Conservation (phyloP, 2,888 invertebrate genomes). For the Erynnis tages region DNA sequence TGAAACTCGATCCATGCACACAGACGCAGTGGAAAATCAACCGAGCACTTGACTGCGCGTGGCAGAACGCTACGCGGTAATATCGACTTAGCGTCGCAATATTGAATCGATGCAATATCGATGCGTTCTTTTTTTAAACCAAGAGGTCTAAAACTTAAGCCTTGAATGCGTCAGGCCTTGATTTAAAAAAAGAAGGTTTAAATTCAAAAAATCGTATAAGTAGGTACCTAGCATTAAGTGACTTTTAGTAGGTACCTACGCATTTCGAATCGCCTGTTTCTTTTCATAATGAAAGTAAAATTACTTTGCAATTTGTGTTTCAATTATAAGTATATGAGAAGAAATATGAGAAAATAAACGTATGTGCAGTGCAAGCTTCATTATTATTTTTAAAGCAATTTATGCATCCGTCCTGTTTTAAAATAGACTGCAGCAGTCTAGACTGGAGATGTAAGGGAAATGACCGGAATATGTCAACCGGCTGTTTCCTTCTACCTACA, state of each 20-base stretch:
- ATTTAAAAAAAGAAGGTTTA: too few species aligned
- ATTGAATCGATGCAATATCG: slow-evolving; percentile 10
- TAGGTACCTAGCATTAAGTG: too few species aligned
- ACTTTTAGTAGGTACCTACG: too few species aligned
- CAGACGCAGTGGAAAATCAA: slow-evolving; percentile 55
- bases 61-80: slow-evolving; percentile 33
- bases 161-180: too few species aligned
- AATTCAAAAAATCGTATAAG: too few species aligned
- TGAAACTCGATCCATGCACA: slow-evolving; percentile 56
- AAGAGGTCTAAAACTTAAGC: too few species aligned
- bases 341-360: background rate
- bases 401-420: slow-evolving; percentile 19
- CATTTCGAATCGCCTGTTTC: too few species aligned
- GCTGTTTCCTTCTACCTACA: slow-evolving; percentile 10
- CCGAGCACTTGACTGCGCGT: slow-evolving; percentile 34
- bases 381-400: slow-evolving; percentile 15
- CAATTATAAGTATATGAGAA: too few species aligned
- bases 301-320: too few species aligned
- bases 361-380: slow-evolving; percentile 1
- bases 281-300: too few species aligned
- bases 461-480: slow-evolving; percentile 9
- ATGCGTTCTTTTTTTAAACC: too few species aligned
- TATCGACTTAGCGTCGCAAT: slow-evolving; percentile 25
- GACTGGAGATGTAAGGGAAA: slow-evolving; percentile 11
- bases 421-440: slow-evolving; percentile 11